Conservation (phyloP, 2,797 vertebrate genomes). For the Phoxinus dragarum region DNA sequence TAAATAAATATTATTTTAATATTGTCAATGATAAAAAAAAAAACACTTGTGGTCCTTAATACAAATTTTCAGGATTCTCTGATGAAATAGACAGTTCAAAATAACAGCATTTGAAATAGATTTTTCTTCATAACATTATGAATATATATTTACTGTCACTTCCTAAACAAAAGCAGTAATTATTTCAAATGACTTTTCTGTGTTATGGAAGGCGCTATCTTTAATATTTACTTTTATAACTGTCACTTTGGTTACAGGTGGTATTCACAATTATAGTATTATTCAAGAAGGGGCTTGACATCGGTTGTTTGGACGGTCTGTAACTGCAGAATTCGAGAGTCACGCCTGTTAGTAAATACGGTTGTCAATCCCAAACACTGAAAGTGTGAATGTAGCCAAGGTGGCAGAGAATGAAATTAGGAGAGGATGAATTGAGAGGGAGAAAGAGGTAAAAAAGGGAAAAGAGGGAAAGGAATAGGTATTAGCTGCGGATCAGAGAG, state of each 20-base stretch:
- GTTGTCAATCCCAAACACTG: background rate
- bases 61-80: no score
- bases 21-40: background rate
- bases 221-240: background rate
- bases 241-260: background rate
- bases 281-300: background rate
- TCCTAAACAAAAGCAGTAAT: background rate
- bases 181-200: background rate
- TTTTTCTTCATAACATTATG: background rate
- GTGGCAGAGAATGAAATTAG: background rate
- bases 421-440: background rate
- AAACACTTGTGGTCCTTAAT: background rate
- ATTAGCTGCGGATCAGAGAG: conserved; percentile 36
- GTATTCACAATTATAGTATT: background rate
- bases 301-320: background rate
- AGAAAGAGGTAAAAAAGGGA: background rate
- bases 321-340: background rate
- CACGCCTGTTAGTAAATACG: background rate
- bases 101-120: background rate
- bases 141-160: background rate
- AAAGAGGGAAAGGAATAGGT: conserved; percentile 13
- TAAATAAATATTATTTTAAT: background rate
- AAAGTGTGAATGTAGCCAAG: background rate
- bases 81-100: no score
- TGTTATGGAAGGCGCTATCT: background rate